phyloP scores from a whole-genome alignment of 2,797 vertebrate genomes.

The Hippocampus kuda region DNA sequence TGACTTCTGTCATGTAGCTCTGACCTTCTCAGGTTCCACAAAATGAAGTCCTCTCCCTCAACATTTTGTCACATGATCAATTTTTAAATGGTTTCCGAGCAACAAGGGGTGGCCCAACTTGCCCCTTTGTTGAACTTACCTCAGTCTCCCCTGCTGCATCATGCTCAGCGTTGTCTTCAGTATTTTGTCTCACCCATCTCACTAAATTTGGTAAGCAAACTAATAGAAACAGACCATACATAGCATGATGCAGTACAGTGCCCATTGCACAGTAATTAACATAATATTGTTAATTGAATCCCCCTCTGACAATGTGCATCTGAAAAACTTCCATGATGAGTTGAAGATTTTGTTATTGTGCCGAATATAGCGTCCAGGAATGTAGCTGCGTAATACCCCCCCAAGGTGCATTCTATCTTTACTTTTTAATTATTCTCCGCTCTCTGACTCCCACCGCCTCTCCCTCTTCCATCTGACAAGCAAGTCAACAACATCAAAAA shows the following conservation, averaged over 20 bases:
- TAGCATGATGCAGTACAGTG: background rate
- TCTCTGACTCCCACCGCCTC: too few relatives aligned
- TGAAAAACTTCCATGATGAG: background rate
- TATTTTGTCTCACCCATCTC: background rate
- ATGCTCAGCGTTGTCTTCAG: background rate
- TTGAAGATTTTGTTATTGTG: background rate
- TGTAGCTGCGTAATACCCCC: background rate
- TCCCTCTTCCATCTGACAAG: background rate
- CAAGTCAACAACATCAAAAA: constrained; percentile 10
- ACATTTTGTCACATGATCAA: too few relatives aligned
- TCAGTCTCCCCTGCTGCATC: background rate
- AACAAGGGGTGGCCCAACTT: too few relatives aligned
- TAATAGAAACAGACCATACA: background rate
- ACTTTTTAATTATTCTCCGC: background rate
- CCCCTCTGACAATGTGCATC: background rate
- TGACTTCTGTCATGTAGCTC: too few relatives aligned
- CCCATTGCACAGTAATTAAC: background rate
- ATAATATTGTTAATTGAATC: background rate
- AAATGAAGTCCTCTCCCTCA: too few relatives aligned
- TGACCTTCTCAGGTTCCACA: too few relatives aligned
- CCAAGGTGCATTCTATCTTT: background rate
- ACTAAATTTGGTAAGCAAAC: background rate
- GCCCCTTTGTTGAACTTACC: too few relatives aligned
- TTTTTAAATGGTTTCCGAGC: too few relatives aligned
- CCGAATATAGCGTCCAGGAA: background rate